Conservation (phyloP, 2,797 vertebrate genomes). For the Pteronotus mesoamericanus region DNA sequence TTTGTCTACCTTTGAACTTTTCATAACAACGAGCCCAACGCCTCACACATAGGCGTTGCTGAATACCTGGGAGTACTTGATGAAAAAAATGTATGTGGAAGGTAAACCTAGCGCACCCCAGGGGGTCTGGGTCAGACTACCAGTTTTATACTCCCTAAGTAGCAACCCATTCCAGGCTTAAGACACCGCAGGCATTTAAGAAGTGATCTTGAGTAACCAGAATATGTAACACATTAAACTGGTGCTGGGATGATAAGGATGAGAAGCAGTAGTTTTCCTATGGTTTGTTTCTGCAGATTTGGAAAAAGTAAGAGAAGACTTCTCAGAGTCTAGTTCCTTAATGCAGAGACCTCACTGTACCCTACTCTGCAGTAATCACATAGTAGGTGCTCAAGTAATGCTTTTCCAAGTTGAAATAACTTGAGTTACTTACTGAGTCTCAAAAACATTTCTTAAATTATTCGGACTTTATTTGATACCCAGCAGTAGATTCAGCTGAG, state of each 20-base stretch:
- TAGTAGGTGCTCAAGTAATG: not conserved
- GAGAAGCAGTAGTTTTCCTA: not conserved
- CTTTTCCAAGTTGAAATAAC: not conserved
- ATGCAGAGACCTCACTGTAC: not conserved
- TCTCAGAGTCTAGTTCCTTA: not conserved
- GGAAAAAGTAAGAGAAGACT: not conserved
- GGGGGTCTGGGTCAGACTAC: not conserved
- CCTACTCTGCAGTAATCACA: not conserved
- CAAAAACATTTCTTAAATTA: not conserved
- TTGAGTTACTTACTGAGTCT: not conserved
- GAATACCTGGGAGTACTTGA: not conserved
- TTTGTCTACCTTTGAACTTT: constrained; percentile 27
- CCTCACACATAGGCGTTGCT: not conserved
- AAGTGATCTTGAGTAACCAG: not conserved
- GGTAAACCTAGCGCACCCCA: not conserved
- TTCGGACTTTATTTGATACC: not conserved
- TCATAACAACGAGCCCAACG: not conserved
- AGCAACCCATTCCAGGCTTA: not conserved
- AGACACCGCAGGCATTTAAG: not conserved
- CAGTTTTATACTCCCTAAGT: not conserved
- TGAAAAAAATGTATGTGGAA: not conserved
- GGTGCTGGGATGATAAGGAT: not conserved
- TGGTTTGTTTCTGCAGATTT: not conserved
- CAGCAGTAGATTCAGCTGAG: not conserved
- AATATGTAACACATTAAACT: not conserved